Evolutionary conservation across 2,113 vertebrate genomes (phyloP), one percentile per base, ranked within the genome.

Genomic region (Pogona vitticeps): DNA sequence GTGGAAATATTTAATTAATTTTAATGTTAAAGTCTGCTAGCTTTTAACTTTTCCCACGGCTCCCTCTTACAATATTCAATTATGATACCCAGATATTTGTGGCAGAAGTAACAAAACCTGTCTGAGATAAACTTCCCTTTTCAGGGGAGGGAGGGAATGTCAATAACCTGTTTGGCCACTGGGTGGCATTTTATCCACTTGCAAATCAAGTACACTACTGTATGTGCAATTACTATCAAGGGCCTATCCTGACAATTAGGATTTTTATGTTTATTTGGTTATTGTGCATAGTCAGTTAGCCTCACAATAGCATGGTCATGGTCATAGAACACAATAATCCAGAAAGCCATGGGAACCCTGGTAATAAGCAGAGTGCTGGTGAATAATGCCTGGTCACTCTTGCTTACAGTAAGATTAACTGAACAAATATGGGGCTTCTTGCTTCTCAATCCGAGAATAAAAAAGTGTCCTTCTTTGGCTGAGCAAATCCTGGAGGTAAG

Each of bases 131-230:
- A 65, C 59, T 83, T 38, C 72, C 40, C 36, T 20, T 65, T 67
- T 59, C 1, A 20, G 58, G 56, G 21, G 72, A 2, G 81, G 9
- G 36, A 6, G 46, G 46, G 46, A 1, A 2, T 21, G 42, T 33
- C 3, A 61, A 36, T 72, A 67, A 58, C 36, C 63, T 52, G 79
- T 88, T 15, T 82, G 86, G 82, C 94, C 95, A 92, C 93, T 90
- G 84, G 93, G 90, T 94, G 94, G 95, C 94, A 94, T 68, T n/a
- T 82, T 71, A 46, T 33, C 82, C 80, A 0, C 72, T 80, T 81
- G 23, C 42, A 86, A 86, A 52, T n/a, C 10, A 46, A 6, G 18
- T 2, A 52, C 10, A 52, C 46, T 52, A 10, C 46, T 52, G 46
- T 52, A 52, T 52, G 2, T 86, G 23, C 9, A 80, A 52, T 58